Percentiles rank a stretch among this genome's conserved stretches.
phyloP scores from a whole-genome alignment of 2,888 invertebrate species.

The Drosophila macrospina region DNA sequence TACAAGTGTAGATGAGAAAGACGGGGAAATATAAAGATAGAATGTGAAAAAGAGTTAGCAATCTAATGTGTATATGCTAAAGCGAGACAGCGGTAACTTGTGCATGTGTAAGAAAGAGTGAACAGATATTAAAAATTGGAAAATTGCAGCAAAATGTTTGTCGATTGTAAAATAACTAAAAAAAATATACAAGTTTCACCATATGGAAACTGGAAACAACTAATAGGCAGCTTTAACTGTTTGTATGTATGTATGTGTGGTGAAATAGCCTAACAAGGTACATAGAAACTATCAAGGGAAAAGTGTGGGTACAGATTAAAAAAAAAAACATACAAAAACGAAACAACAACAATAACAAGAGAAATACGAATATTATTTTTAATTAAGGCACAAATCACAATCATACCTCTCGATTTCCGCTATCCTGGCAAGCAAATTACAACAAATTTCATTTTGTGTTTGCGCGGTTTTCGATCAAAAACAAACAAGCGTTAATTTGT shows the following conservation, averaged over 20 bases:
- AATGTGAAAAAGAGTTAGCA: constrained; percentile 18
- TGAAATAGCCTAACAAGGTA: neutral
- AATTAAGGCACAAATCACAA: constrained; percentile 74
- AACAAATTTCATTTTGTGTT: constrained; percentile 83
- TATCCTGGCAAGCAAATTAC: constrained; percentile 88
- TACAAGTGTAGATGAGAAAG: constrained; percentile 4
- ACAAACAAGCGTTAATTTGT: constrained; percentile 66
- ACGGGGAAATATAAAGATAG: constrained; percentile 12
- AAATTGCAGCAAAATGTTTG: constrained; percentile 19
- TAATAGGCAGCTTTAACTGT: neutral
- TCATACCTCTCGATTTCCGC: constrained; percentile 90
- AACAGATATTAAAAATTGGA: constrained; percentile 3
- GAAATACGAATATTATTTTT: constrained; percentile 39
- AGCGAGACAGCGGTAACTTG: constrained; percentile 37
- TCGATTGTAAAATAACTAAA: constrained; percentile 2
- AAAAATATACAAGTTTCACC: neutral
- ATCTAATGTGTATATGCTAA: constrained; percentile 20
- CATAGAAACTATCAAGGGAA: neutral
- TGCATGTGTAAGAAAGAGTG: constrained; percentile 34
- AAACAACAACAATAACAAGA: constrained; percentile 23
- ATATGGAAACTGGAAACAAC: neutral
- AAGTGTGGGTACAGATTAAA: neutral
- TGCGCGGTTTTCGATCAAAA: constrained; percentile 78
- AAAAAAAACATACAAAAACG: neutral
- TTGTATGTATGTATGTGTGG: neutral